Percentiles rank a stretch among this genome's conserved stretches.
phyloP scores from a whole-genome alignment of 2,888 invertebrate genomes.

The Alitta virens region DNA sequence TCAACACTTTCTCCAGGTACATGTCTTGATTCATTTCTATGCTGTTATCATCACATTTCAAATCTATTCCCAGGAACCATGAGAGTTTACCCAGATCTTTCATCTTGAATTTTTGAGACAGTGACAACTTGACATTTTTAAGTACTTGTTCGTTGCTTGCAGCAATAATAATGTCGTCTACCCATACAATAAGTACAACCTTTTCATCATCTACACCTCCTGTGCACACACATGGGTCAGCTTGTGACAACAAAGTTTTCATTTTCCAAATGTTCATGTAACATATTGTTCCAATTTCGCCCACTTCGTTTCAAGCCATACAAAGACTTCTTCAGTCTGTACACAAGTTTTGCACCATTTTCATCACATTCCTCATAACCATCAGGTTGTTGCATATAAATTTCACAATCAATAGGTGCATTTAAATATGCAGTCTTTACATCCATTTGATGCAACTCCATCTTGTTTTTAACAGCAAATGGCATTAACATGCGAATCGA shows the following conservation, averaged over 20 bases:
- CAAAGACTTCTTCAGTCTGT: neutral
- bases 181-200: conserved; percentile 25
- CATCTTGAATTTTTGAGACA: neutral
- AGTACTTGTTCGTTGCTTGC: neutral
- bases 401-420: neutral
- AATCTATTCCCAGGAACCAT: neutral
- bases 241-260: conserved; percentile 12
- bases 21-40: too few relatives aligned
- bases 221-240: conserved; percentile 27
- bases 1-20: neutral
- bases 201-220: neutral
- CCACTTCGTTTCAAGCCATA: neutral
- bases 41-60: neutral
- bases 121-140: neutral
- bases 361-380: neutral
- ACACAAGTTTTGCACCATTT: neutral
- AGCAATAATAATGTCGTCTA: conserved; percentile 27
- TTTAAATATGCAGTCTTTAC: neutral
- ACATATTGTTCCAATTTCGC: neutral
- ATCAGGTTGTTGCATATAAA: neutral
- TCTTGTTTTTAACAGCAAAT: neutral
- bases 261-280: conserved; percentile 17
- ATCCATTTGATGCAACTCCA: neutral
- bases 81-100: conserved; percentile 2
- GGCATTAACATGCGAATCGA: conserved; percentile 23